phyloP scores from a whole-genome alignment of 2,888 invertebrate genomes.

The Eremobia ochroleuca region DNA sequence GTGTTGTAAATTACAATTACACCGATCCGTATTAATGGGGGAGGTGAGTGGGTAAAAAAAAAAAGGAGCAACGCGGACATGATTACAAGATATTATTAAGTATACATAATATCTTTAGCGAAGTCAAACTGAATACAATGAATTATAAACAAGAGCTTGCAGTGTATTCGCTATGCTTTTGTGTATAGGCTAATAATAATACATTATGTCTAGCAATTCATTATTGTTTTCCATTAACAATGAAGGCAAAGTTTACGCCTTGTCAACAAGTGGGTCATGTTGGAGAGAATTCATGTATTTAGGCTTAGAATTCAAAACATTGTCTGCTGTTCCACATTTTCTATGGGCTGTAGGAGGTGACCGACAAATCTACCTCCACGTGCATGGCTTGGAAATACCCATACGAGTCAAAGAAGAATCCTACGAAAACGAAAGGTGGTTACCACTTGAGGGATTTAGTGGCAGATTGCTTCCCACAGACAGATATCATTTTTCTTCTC shows the following conservation, averaged over 20 bases:
- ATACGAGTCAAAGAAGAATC: conserved; percentile 97
- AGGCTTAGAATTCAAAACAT: conserved; percentile 96
- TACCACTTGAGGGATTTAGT: conserved; percentile 97
- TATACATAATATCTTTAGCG: neutral
- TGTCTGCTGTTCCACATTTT: conserved; percentile 96
- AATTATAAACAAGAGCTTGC: conserved; percentile 28
- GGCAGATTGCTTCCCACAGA: conserved; percentile 96
- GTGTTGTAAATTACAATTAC: neutral
- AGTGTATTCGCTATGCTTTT: conserved; percentile 29
- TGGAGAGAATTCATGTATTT: conserved; percentile 97
- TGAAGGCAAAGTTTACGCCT: conserved; percentile 96
- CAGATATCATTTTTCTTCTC: conserved; percentile 96
- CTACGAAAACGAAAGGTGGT: conserved; percentile 98
- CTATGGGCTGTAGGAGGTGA: conserved; percentile 98
- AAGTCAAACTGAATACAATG: conserved; percentile 14
- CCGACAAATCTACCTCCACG: conserved; percentile 97
- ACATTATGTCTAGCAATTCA: conserved; percentile 92
- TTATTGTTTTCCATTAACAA: conserved; percentile 96
- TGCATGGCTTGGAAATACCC: conserved; percentile 97
- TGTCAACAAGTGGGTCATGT: conserved; percentile 95
- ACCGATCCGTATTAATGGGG: neutral
- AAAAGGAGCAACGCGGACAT: conserved; percentile 8
- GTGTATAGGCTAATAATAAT: conserved; percentile 24
- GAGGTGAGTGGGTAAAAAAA: conserved; percentile 3
- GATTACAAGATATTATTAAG: neutral